Conservation (phyloP, 2,797 vertebrate genomes). For the Pseudochaenichthys georgianus region DNA sequence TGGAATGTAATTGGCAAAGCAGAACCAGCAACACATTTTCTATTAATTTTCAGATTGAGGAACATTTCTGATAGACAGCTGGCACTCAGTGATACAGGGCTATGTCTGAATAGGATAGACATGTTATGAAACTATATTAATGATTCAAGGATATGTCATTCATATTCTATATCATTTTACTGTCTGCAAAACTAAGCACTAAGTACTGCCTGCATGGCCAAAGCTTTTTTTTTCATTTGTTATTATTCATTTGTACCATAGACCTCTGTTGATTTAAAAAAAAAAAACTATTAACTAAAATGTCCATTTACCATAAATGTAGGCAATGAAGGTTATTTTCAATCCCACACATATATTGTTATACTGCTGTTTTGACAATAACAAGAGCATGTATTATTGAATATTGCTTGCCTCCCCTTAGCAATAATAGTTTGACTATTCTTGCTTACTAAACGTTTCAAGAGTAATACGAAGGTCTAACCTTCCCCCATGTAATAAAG, state of each 20-base stretch:
- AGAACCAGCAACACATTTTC: constrained; percentile 10
- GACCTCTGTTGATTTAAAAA: neutral
- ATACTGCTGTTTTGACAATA: too few relatives aligned
- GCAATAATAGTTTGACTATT: too few relatives aligned
- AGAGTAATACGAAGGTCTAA: too few relatives aligned
- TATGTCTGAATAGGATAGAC: constrained; percentile 3
- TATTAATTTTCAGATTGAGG: constrained; percentile 6
- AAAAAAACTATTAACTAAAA: neutral
- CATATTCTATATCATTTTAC: neutral
- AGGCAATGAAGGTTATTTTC: neutral
- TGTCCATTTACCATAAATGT: neutral
- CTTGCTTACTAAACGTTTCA: too few relatives aligned
- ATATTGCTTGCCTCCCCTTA: too few relatives aligned
- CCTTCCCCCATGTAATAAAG: too few relatives aligned
- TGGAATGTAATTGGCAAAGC: constrained; percentile 29
- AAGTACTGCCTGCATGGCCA: neutral
- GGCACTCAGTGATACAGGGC: neutral
- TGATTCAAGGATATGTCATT: neutral
- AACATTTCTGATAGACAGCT: constrained; percentile 8
- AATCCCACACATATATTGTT: neutral
- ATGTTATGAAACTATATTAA: constrained; percentile 4
- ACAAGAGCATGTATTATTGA: too few relatives aligned
- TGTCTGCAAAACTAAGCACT: too few relatives aligned
- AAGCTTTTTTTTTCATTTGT: neutral
- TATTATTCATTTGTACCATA: neutral